phyloP scores from a whole-genome alignment of 2,888 invertebrate species.

The Megaustenia siamemsis region DNA sequence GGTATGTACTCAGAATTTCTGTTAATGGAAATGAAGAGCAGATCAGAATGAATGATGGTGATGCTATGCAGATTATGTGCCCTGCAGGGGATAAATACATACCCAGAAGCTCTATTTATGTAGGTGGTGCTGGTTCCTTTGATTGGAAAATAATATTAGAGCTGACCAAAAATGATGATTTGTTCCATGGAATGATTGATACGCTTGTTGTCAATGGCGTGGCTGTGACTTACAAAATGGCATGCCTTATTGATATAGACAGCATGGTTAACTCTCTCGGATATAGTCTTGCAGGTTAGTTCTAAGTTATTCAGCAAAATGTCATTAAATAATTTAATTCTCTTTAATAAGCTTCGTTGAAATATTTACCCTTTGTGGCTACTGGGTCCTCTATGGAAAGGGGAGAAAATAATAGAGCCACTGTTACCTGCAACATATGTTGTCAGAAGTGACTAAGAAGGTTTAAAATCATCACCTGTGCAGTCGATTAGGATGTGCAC shows the following conservation, averaged over 20 bases:
- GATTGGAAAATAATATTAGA: constrained; percentile 42
- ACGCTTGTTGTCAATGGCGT: constrained; percentile 29
- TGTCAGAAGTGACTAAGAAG: too few species aligned
- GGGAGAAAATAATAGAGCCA: too few species aligned
- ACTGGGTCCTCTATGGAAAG: too few species aligned
- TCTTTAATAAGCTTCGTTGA: too few species aligned
- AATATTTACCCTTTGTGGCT: too few species aligned
- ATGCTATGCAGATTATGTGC: constrained; percentile 51
- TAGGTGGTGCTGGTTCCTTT: constrained; percentile 38
- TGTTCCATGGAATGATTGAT: constrained; percentile 43
- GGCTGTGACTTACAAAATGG: constrained; percentile 48
- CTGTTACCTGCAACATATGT: too few species aligned
- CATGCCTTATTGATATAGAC: constrained; percentile 33
- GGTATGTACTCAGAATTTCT: constrained; percentile 42
- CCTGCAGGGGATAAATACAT: constrained; percentile 6
- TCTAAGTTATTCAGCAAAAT: too few species aligned
- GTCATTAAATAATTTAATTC: too few species aligned
- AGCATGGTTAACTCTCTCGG: constrained; percentile 42
- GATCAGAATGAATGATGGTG: constrained; percentile 50
- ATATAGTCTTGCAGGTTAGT: constrained; percentile 52
- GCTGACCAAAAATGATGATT: constrained; percentile 9
- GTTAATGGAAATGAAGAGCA: constrained; percentile 24
- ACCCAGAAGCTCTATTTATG: constrained; percentile 37
- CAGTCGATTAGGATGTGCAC: too few species aligned
- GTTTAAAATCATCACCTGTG: too few species aligned